Base-by-base conservation (phyloP, 2,888 invertebrate species). In the Oasisia sp. region DNA sequence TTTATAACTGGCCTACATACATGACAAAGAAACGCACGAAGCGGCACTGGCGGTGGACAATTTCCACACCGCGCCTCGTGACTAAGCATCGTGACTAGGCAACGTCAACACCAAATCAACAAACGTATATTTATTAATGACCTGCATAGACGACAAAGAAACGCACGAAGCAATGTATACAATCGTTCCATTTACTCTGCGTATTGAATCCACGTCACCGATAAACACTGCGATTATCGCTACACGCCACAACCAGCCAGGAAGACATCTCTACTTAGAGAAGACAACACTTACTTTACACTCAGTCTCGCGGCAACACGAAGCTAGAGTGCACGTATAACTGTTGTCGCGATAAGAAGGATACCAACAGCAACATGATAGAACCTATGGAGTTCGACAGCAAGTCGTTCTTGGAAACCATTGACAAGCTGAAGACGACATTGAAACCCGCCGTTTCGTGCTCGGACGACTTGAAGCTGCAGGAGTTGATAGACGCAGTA, bases 331-430 rank as follows among this genome's bases (percentile, higher is more conserved):
- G 19, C 19, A 74, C 74, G 19, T 74, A 7, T 74, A 27, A 19
- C 74, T 74, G 4, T 5, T 74, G 19, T 38, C 38, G 38, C 38
- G 38, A 38, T 38, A 74, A 74, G 27, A 27, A 27, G 74, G 27
- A 5, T 74, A 7, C 74, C 27, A 7, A 74, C 74, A 19, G 74
- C 19, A 74, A 5, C 19, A 19, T 7, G 19, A 74, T 19, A n/a
- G 91, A 92, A 32, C 93, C 93, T 0, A 92, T 91, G 50, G 92
- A 93, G 32, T 93, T 93, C 91, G 92, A 93, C 89, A 91, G 91
- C 56, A 92, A 91, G 91, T 89, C 89, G 7, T 93, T 93, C 90
- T 74, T 93, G 89, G 38, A 45, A 8, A 45, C 44, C 32, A 27
- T 93, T 58, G 56, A 32, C 38, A 92, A 74, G 11, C 91, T 93